phyloP scores from a whole-genome alignment of 2,113 vertebrate genomes.

The Gopherus flavomarginatus region DNA sequence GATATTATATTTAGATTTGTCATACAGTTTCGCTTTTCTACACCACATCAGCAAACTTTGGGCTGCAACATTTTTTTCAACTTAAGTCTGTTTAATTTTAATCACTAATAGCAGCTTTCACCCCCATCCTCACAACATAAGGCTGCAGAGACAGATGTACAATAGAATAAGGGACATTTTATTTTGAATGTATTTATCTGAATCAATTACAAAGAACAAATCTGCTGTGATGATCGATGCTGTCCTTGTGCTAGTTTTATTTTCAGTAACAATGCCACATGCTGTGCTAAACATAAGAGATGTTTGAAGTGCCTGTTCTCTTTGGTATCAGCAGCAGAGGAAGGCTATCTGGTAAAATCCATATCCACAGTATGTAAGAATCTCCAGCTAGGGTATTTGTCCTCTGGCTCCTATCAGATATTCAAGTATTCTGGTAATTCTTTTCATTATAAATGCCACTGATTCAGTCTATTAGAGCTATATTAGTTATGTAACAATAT shows the following conservation, averaged over 20 bases:
- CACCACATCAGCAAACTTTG: not conserved
- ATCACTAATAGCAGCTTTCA: not conserved
- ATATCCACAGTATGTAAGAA: not conserved
- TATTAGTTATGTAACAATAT: not conserved
- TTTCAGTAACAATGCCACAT: slow-evolving; percentile 46
- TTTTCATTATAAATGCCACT: fast-evolving
- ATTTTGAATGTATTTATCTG: slow-evolving; percentile 26
- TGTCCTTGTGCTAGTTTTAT: slow-evolving; percentile 8
- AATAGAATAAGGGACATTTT: not conserved
- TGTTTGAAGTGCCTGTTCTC: not conserved
- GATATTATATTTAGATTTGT: not conserved
- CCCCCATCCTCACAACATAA: not conserved
- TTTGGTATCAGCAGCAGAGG: not conserved
- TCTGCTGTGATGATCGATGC: not conserved
- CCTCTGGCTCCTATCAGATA: not conserved
- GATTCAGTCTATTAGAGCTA: not conserved
- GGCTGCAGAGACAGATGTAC: not conserved
- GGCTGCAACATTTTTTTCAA: not conserved
- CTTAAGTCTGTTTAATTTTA: slow-evolving; percentile 4
- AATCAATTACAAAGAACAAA: slow-evolving; percentile 7
- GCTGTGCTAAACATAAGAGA: not conserved
- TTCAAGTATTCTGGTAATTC: not conserved
- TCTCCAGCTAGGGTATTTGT: not conserved
- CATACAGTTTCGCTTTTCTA: not conserved
- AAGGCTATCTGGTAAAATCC: not conserved